A percentile compares a stretch with the other conserved stretches of the same genome.
phyloP scores from a whole-genome alignment of 1,140 invertebrate genomes.

The Hyles euphorbiae region DNA sequence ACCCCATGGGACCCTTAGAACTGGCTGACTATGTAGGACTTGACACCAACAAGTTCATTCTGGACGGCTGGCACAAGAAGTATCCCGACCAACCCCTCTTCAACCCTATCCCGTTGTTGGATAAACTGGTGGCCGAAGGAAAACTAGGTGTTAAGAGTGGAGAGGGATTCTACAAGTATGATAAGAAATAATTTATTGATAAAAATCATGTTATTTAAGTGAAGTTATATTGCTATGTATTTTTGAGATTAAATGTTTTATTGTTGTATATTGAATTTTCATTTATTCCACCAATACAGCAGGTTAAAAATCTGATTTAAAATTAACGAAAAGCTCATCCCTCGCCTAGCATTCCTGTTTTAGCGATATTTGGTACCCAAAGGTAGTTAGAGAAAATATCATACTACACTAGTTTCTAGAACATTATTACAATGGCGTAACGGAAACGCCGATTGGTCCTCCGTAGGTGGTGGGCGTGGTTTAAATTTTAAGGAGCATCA shows the following conservation, averaged over 20 bases:
- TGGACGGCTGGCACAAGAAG: slow-evolving; percentile 86
- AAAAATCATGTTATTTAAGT: too few relatives aligned
- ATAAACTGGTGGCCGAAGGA: slow-evolving; percentile 86
- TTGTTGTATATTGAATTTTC: not conserved
- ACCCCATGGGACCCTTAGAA: slow-evolving; percentile 92
- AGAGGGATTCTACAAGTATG: slow-evolving; percentile 92
- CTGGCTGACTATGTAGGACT: slow-evolving; percentile 88
- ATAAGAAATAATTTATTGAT: slow-evolving; percentile 68
- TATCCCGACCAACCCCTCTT: slow-evolving; percentile 87
- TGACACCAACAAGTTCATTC: slow-evolving; percentile 82
- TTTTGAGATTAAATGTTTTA: not conserved
- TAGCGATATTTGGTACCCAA: too few relatives aligned
- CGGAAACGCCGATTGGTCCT: too few relatives aligned
- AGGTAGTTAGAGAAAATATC: too few relatives aligned
- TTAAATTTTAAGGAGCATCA: too few relatives aligned
- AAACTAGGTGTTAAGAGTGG: slow-evolving; percentile 90
- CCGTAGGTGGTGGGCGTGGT: too few relatives aligned
- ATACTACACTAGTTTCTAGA: too few relatives aligned
- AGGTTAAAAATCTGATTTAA: too few relatives aligned
- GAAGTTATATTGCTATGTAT: not conserved
- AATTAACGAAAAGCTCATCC: too few relatives aligned
- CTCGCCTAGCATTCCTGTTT: too few relatives aligned
- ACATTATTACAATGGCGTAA: too few relatives aligned
- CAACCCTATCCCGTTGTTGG: slow-evolving; percentile 79
- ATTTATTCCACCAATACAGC: not conserved